A percentile compares a stretch with the other conserved stretches of the same genome.
These are phyloP conservation scores for Dysmachus trigonus DNA, from an alignment of 2,888 invertebrate genomes.

Conservation along the genomic window DNA sequence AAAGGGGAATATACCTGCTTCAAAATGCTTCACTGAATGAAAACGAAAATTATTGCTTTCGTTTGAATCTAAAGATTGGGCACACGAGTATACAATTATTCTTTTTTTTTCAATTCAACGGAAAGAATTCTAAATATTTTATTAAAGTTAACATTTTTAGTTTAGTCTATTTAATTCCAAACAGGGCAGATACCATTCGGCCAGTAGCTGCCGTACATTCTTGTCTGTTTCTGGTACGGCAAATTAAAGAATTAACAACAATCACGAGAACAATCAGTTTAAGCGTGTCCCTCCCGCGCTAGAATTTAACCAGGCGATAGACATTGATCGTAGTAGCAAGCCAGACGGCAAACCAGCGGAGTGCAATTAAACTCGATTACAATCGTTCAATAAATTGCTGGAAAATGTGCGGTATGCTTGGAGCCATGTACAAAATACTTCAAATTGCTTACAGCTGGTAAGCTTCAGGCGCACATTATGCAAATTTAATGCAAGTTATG, in stretches of 20 bases:
- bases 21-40: too few relatives aligned
- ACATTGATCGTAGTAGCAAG: background rate
- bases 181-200: background rate
- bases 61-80: too few relatives aligned
- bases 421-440: constrained; percentile 30
- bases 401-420: constrained; percentile 2
- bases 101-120: too few relatives aligned
- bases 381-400: constrained; percentile 49
- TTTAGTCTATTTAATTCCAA: background rate
- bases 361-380: constrained; percentile 49
- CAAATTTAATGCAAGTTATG: constrained; percentile 46
- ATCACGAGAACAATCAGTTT: constrained; percentile 46
- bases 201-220: background rate
- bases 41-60: too few relatives aligned
- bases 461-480: constrained; percentile 40
- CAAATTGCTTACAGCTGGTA: constrained; percentile 31
- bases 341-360: background rate
- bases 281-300: background rate
- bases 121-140: background rate
- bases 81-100: too few relatives aligned
- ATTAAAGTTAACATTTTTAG: background rate
- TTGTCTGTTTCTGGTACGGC: constrained; percentile 27
- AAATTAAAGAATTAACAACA: constrained; percentile 47
- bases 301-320: constrained; percentile 20
- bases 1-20: too few relatives aligned